Percentiles rank a stretch among this genome's conserved stretches.
Evolutionary conservation across 2,113 vertebrate genomes (phyloP).

Genomic region (Malurus alboscapulatus): DNA sequence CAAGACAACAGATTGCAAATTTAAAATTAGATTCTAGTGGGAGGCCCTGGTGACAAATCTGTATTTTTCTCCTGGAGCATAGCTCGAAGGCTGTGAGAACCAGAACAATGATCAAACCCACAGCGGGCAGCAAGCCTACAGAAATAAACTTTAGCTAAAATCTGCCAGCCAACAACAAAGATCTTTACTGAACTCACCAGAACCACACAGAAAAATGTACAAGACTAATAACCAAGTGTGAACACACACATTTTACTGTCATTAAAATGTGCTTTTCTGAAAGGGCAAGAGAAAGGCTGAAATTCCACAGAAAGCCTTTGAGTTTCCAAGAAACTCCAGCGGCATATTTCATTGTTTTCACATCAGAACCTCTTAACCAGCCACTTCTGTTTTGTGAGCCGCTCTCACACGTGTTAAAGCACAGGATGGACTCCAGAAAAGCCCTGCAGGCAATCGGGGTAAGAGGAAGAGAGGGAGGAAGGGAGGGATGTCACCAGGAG

Average conservation of each 20-base stretch:
- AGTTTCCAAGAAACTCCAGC: slow-evolving; percentile 41
- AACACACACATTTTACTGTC: slow-evolving; percentile 7
- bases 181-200: slow-evolving; percentile 37
- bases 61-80: slow-evolving; percentile 66
- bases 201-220: background rate
- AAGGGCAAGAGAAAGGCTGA: slow-evolving; percentile 2
- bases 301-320: slow-evolving; percentile 37
- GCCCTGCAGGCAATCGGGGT: slow-evolving; percentile 31
- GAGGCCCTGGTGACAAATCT: slow-evolving; percentile 76
- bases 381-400: slow-evolving; percentile 21
- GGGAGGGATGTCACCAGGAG: slow-evolving; percentile 18
- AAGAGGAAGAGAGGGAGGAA: background rate
- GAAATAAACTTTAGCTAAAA: slow-evolving; percentile 67
- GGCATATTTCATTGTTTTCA: slow-evolving; percentile 41
- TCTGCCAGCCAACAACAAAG: slow-evolving; percentile 59
- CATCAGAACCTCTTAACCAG: slow-evolving; percentile 18
- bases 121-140: slow-evolving; percentile 39
- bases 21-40: slow-evolving; percentile 82
- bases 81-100: slow-evolving; percentile 54
- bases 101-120: slow-evolving; percentile 69
- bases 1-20: slow-evolving; percentile 81
- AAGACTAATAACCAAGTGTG: slow-evolving; percentile 34
- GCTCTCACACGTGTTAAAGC: background rate
- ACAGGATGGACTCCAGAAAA: slow-evolving; percentile 12
- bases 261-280: slow-evolving; percentile 28